Evolutionary conservation across 2,888 invertebrate species (phyloP), one percentile per base, ranked within the genome.

Genomic region (Cynaeus angustus): DNA sequence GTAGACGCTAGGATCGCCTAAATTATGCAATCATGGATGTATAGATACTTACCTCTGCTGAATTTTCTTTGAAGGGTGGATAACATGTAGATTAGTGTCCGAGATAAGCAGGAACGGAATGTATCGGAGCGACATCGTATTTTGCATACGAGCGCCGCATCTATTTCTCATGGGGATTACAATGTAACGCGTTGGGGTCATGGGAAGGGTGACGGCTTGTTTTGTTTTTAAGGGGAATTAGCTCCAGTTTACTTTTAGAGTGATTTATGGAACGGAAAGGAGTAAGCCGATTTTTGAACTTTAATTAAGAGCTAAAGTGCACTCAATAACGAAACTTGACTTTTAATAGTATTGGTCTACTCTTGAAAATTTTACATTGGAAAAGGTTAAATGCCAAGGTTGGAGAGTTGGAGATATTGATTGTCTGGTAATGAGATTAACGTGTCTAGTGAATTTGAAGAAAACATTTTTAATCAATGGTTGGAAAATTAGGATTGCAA

Each of bases 1-100:
- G 59, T 55, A 56, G 70, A 55, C 70, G 72, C 58, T 72, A 71
- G 62, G 52, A 50, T 61, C 61, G 64, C 68, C 72, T 77, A 74
- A 75, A 77, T 76, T 75, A 76, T 77, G 72, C 73, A 75, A 71
- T 75, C 73, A 58, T 37, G 68, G 66, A 73, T 71, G 72, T 64
- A 68, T 68, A 21, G 21, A 21, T 21, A 67, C 53, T 62, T 68
- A 67, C 53, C 66, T 43, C 37, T 5, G 14, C 52, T 33, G 59
- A 69, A 67, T 30, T 68, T 45, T 38, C 33, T 50, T 48, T 26
- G 28, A 16, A 14, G 46, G 21, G 21, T 16, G 48, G 37, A 14
- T 55, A 67, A 50, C n/a, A 33, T 4, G 10, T 41, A 56, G 69
- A 69, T 69, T 53, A 58, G 56, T 43, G 37, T 28, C 53, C 16